phyloP scores from a whole-genome alignment of 2,113 vertebrate genomes.

The Mixornis gularis region DNA sequence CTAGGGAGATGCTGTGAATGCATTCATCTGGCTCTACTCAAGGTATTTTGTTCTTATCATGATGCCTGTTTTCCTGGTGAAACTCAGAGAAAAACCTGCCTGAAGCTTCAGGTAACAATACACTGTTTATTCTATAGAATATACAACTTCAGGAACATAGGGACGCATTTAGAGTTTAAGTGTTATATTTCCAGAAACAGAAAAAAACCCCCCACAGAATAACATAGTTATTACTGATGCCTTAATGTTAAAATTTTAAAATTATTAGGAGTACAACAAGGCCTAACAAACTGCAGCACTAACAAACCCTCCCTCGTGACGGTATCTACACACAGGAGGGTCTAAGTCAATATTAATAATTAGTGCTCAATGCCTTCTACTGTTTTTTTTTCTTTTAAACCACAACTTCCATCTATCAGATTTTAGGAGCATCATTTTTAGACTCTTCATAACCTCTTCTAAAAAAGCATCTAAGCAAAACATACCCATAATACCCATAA shows the following conservation, averaged over 20 bases:
- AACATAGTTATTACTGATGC: background rate
- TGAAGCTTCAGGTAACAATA: background rate
- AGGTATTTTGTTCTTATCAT: background rate
- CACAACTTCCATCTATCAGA: background rate
- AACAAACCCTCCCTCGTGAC: conserved; percentile 24
- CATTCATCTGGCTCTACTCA: background rate
- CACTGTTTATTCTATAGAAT: background rate
- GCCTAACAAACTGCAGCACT: conserved; percentile 22
- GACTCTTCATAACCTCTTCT: background rate
- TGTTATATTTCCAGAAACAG: background rate
- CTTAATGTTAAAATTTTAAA: conserved; percentile 2
- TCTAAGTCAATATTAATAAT: conserved; percentile 66
- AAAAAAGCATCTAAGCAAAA: background rate
- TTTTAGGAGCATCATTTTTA: background rate
- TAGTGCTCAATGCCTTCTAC: conserved; percentile 59
- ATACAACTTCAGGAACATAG: background rate
- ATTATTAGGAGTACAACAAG: conserved; percentile 42
- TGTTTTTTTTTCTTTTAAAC: background rate
- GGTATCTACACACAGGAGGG: conserved; percentile 31
- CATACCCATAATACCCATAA: rapidly evolving
- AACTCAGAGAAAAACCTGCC: background rate
- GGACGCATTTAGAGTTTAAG: background rate
- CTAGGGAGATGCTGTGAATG: background rate
- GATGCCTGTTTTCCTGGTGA: background rate
- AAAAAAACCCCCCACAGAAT: background rate